Percentiles rank a stretch among this genome's conserved stretches.
Conservation (phyloP, 2,888 invertebrate species). For the Phyllotreta cruciferae region DNA sequence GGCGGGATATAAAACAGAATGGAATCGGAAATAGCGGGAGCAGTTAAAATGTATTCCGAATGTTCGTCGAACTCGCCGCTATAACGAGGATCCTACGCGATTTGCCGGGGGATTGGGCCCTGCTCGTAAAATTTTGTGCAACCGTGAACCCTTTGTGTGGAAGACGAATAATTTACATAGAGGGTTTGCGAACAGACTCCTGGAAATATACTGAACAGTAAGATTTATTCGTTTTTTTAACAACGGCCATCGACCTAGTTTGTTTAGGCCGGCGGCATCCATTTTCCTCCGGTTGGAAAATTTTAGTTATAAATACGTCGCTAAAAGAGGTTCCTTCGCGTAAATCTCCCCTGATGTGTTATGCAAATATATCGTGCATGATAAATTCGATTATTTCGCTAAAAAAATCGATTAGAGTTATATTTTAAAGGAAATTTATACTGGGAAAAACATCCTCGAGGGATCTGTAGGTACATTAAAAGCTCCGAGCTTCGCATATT, state of each 20-base stretch:
- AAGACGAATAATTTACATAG: slow-evolving; percentile 24
- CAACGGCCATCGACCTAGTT: slow-evolving; percentile 14
- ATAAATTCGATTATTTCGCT: not conserved
- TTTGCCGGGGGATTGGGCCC: slow-evolving; percentile 4
- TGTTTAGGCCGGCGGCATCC: slow-evolving; percentile 16
- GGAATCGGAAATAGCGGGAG: not conserved
- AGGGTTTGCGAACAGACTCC: not conserved
- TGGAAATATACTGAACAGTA: slow-evolving; percentile 11
- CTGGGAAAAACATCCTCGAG: not conserved
- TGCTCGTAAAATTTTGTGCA: slow-evolving; percentile 8
- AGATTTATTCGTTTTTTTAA: slow-evolving; percentile 26
- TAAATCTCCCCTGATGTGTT: too few species aligned
- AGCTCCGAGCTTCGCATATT: slow-evolving; percentile 21
- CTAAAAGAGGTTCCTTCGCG: too few species aligned
- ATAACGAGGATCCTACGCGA: not conserved
- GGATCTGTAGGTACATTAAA: slow-evolving; percentile 19
- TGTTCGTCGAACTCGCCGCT: not conserved
- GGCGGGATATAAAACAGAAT: too few species aligned
- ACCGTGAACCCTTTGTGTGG: slow-evolving; percentile 12
- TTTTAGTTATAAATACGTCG: slow-evolving; percentile 21
- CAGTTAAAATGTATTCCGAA: not conserved
- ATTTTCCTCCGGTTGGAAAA: slow-evolving; percentile 20
- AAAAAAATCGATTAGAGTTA: not conserved
- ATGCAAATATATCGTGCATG: too few species aligned
- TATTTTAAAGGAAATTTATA: slow-evolving; percentile 2